A percentile compares a stretch with the other conserved stretches of the same genome.
Conservation (phyloP, 2,888 invertebrate genomes). For the Drosophila tripunctata region DNA sequence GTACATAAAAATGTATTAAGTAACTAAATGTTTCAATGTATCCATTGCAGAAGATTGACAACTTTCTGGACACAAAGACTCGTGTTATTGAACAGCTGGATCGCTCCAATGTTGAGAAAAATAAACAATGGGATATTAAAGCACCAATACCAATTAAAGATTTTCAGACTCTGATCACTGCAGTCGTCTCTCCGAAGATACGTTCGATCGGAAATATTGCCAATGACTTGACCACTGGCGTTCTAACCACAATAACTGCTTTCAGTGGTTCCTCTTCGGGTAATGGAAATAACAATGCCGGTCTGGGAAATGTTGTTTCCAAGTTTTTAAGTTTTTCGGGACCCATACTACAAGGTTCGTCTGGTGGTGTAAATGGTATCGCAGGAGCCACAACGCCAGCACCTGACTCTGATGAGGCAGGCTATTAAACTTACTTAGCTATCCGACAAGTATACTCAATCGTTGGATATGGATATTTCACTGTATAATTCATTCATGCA, state of each 20-base stretch:
- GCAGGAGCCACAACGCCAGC: slow-evolving; percentile 76
- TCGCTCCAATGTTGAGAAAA: slow-evolving; percentile 90
- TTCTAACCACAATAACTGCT: slow-evolving; percentile 85
- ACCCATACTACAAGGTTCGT: slow-evolving; percentile 84
- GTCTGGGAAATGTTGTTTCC: slow-evolving; percentile 83
- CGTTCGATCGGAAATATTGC: slow-evolving; percentile 89
- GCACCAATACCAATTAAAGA: slow-evolving; percentile 87
- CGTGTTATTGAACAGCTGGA: slow-evolving; percentile 89
- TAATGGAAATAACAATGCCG: slow-evolving; percentile 83
- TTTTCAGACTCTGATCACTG: slow-evolving; percentile 88
- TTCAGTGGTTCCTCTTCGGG: slow-evolving; percentile 84
- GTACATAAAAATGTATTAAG: neutral
- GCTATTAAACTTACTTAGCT: slow-evolving; percentile 70
- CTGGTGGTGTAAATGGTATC: slow-evolving; percentile 75
- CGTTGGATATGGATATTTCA: slow-evolving; percentile 11
- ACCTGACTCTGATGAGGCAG: slow-evolving; percentile 83
- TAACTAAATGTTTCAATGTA: slow-evolving; percentile 25
- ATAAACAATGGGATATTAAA: slow-evolving; percentile 90
- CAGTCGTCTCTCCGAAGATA: slow-evolving; percentile 89
- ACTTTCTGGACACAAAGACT: slow-evolving; percentile 92
- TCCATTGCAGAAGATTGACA: slow-evolving; percentile 90
- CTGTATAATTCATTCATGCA: slow-evolving; percentile 24
- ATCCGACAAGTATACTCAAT: neutral
- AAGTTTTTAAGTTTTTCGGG: slow-evolving; percentile 84
- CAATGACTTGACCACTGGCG: slow-evolving; percentile 87